Conservation (phyloP, 2,113 vertebrate genomes). For the Tragelaphus imberbis region DNA sequence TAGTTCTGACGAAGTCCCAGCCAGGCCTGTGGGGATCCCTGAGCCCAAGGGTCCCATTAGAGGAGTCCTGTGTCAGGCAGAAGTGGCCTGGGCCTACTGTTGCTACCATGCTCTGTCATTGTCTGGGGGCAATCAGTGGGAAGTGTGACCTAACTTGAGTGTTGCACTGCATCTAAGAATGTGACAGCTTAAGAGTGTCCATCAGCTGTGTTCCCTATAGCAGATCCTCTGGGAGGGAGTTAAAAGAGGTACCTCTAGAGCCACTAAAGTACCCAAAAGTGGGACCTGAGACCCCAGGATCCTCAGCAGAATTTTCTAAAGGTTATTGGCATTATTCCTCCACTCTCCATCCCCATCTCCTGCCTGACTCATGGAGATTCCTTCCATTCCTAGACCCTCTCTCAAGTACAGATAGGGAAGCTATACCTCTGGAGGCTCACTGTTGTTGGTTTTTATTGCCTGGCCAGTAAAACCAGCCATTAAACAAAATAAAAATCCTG, state of each 20-base stretch:
- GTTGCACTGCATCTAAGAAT: background rate
- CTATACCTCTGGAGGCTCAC: background rate
- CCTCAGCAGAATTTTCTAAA: background rate
- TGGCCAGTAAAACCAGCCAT: background rate
- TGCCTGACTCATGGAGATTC: background rate
- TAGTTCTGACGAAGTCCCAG: background rate
- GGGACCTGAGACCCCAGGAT: background rate
- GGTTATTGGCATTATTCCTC: background rate
- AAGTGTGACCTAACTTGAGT: background rate
- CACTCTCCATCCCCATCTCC: background rate
- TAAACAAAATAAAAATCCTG: background rate
- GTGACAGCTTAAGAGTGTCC: background rate
- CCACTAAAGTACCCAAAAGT: background rate
- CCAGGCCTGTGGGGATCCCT: background rate
- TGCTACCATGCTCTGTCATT: background rate
- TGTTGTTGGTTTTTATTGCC: background rate
- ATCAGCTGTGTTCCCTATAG: background rate
- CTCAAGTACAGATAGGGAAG: background rate
- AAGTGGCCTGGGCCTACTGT: too few species aligned
- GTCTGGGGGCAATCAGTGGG: background rate
- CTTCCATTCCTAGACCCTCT: background rate
- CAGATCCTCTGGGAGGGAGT: background rate
- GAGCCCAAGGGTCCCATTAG: background rate
- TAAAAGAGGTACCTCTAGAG: too few species aligned
- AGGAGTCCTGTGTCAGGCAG: background rate